Evolutionary conservation across 2,797 vertebrate genomes (phyloP), one percentile per base, ranked within the genome.

Genomic region (Tenualosa thibaudeaui): DNA sequence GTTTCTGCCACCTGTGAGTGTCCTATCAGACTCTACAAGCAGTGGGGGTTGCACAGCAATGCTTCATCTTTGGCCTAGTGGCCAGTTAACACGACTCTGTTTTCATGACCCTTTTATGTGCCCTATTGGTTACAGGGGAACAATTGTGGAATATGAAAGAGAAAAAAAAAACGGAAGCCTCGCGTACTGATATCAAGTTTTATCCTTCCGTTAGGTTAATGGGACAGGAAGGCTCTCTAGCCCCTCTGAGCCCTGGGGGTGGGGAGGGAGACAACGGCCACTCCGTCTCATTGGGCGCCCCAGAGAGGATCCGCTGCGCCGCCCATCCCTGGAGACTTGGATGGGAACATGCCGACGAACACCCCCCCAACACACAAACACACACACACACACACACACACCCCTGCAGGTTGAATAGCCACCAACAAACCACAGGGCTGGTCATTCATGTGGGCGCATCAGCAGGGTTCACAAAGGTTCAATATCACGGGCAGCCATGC

Each of bases 121-220:
- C 92, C 90, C 93, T 94, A 94, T 94, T 91, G 90, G 91, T 94
- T 94, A 93, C 93, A 93, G 82, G 17, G 85, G 89, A 90, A 95
- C 93, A 94, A 94, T 93, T 85, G 89, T 7, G 7, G 85, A 91
- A 91, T 90, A 89, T 85, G 90, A 91, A 90, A 78, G 71, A 78
- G 71, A 40, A 40, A 71, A 31, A 31, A 31, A 78, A 92, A 90
- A 91, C 87, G 90, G 93, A 94, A 93, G 90, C 90, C 86, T 88
- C 49, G 86, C 40, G 43, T 68, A 86, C 90, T 93, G 86, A 92
- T 92, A 93, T 95, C 93, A 81, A 89, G 87, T 91, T 90, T 91
- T 90, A 54, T 92, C 89, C 87, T 89, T 91, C 89, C 86, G 71
- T 71, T 83, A 58, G 93, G 90, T 94, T 92, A 94, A 86, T 91